Percentiles rank a stretch among this genome's conserved stretches.
Evolutionary conservation across 2,888 invertebrate genomes (phyloP).

Genomic region (Ochropacha duplaris): DNA sequence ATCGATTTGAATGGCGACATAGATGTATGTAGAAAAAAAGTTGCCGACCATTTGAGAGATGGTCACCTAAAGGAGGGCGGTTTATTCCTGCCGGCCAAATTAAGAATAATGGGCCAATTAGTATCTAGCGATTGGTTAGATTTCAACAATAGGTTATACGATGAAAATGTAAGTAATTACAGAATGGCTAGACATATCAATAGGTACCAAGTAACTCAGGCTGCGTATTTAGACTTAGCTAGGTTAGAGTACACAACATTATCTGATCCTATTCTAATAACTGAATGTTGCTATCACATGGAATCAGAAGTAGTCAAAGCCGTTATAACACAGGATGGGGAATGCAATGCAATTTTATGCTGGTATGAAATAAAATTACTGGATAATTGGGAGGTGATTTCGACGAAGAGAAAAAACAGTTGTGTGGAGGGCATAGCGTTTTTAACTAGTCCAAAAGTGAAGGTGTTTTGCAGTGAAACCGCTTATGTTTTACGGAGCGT

Average conservation of each 20-base stretch:
- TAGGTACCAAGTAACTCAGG: slow-evolving; percentile 9
- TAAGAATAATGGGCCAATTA: slow-evolving; percentile 9
- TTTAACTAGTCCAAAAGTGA: neutral
- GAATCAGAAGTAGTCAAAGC: neutral
- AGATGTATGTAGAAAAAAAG: slow-evolving; percentile 4
- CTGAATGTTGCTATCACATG: neutral
- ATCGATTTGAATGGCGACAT: slow-evolving; percentile 12
- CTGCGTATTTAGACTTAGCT: slow-evolving; percentile 3
- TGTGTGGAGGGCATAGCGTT: slow-evolving; percentile 22
- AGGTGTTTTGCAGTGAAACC: slow-evolving; percentile 1
- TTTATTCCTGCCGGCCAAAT: slow-evolving; percentile 8
- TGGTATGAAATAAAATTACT: slow-evolving; percentile 26
- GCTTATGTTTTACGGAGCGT: slow-evolving; percentile 7
- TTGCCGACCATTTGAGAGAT: slow-evolving; percentile 3
- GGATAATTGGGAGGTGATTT: slow-evolving; percentile 13
- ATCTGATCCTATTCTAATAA: slow-evolving; percentile 1
- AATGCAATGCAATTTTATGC: slow-evolving; percentile 19
- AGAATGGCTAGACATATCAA: slow-evolving; percentile 7
- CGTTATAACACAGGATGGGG: slow-evolving; percentile 5
- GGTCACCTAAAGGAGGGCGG: slow-evolving; percentile 9
- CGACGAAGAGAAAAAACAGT: slow-evolving; percentile 19
- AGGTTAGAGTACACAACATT: slow-evolving; percentile 4
- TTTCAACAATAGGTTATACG: slow-evolving; percentile 6
- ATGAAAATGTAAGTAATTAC: neutral
- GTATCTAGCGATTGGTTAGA: slow-evolving; percentile 9